Percentiles rank a stretch among this genome's conserved stretches.
Evolutionary conservation across 2,797 vertebrate species (phyloP).

Genomic region (Helarctos malayanus): DNA sequence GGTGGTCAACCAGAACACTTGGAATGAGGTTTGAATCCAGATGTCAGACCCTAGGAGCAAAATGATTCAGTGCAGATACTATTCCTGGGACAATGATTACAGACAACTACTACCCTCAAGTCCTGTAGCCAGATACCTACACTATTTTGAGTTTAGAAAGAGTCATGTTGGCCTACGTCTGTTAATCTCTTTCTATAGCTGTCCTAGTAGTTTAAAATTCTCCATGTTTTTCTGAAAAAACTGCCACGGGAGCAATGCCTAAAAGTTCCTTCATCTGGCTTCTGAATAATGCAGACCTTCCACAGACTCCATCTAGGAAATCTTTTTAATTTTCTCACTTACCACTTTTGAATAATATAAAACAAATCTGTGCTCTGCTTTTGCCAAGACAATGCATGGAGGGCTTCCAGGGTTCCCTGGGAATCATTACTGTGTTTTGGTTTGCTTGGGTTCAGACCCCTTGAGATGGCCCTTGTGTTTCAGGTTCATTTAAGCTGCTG

Average conservation of each 20-base stretch:
- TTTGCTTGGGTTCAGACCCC: conserved; percentile 81
- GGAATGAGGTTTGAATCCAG: conserved; percentile 32
- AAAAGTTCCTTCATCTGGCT: neutral
- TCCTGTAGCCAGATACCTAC: neutral
- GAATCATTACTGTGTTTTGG: conserved; percentile 83
- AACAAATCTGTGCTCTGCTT: conserved; percentile 64
- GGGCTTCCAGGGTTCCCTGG: conserved; percentile 65
- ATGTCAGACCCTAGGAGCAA: conserved; percentile 18
- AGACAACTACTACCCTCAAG: neutral
- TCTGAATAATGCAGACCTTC: conserved; percentile 5
- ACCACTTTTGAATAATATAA: conserved; percentile 53
- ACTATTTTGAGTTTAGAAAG: neutral
- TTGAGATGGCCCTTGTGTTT: conserved; percentile 81
- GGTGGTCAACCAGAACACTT: conserved; percentile 57
- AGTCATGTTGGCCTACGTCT: neutral
- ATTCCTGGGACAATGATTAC: neutral
- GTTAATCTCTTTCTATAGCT: conserved; percentile 15
- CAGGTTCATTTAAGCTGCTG: conserved; percentile 81
- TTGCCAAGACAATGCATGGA: conserved; percentile 62
- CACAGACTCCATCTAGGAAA: conserved; percentile 30
- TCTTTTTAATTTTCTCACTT: conserved; percentile 62
- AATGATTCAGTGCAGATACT: neutral
- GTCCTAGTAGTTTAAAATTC: neutral
- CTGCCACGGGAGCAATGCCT: neutral
- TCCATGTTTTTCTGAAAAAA: conserved; percentile 33